Evolutionary conservation across 1,140 invertebrate genomes (phyloP).

Genomic region (Berghia stephanieae): DNA sequence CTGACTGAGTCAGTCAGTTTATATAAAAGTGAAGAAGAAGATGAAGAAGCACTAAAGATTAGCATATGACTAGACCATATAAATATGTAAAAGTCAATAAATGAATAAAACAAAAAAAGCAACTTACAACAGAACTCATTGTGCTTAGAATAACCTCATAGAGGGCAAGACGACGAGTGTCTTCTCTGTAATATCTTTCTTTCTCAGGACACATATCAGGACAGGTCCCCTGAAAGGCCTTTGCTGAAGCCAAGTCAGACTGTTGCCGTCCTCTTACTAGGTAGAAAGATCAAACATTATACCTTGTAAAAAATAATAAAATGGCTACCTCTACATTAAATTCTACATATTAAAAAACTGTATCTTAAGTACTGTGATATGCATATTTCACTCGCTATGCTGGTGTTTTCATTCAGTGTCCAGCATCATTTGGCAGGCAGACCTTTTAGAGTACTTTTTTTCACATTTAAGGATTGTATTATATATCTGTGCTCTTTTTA

Average conservation of each 20-base stretch:
- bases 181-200: constrained; percentile 87
- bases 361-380: too few relatives aligned
- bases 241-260: constrained; percentile 61
- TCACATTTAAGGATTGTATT: too few relatives aligned
- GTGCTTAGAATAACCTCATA: constrained; percentile 72
- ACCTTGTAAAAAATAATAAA: background rate
- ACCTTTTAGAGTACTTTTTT: too few relatives aligned
- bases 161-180: constrained; percentile 77
- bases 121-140: constrained; percentile 46
- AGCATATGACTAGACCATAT: too few relatives aligned
- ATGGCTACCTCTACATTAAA: background rate
- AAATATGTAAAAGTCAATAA: background rate
- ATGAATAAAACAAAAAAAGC: constrained; percentile 11
- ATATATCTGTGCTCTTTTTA: too few relatives aligned
- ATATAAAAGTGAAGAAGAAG: too few relatives aligned
- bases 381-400: too few relatives aligned
- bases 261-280: constrained; percentile 44
- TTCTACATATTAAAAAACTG: background rate
- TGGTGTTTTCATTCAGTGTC: too few relatives aligned
- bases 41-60: too few relatives aligned
- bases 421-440: too few relatives aligned
- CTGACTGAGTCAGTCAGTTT: too few relatives aligned
- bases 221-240: constrained; percentile 82
- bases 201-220: constrained; percentile 99
- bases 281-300: background rate